Evolutionary conservation across 2,888 invertebrate genomes (phyloP).

Genomic region (Eustalomyia histrio): DNA sequence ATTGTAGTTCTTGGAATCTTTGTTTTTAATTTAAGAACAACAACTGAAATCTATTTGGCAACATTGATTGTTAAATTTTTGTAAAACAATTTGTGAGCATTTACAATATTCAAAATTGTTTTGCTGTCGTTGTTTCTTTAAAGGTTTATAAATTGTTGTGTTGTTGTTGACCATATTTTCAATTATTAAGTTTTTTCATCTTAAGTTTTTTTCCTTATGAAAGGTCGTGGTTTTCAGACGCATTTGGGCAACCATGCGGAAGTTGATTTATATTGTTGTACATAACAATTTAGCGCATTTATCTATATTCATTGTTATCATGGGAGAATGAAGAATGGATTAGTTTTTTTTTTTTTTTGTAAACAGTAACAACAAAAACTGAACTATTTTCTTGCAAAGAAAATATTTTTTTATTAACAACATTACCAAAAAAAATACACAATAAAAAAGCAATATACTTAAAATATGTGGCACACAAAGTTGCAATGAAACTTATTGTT

Average conservation of each 20-base stretch:
- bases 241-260: constrained; percentile 73
- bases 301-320: constrained; percentile 27
- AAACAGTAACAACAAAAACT: constrained; percentile 31
- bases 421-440: constrained; percentile 20
- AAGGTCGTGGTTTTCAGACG: constrained; percentile 50
- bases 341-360: background rate
- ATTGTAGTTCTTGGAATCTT: too few species aligned
- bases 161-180: constrained; percentile 16
- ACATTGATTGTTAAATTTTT: too few species aligned
- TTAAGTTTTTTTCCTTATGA: constrained; percentile 11
- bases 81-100: background rate
- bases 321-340: constrained; percentile 32
- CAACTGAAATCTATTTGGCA: too few species aligned
- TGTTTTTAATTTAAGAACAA: too few species aligned
- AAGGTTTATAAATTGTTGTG: background rate
- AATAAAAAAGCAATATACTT: background rate
- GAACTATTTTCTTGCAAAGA: constrained; percentile 6
- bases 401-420: constrained; percentile 49
- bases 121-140: constrained; percentile 5
- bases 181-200: constrained; percentile 1
- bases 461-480: background rate
- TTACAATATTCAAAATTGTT: background rate
- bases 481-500: constrained; percentile 11
- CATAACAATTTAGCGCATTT: constrained; percentile 40
- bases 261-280: constrained; percentile 74